Percentiles rank a stretch among this genome's conserved stretches.
Conservation (phyloP, 2,113 vertebrate species). For the Nanorana parkeri region DNA sequence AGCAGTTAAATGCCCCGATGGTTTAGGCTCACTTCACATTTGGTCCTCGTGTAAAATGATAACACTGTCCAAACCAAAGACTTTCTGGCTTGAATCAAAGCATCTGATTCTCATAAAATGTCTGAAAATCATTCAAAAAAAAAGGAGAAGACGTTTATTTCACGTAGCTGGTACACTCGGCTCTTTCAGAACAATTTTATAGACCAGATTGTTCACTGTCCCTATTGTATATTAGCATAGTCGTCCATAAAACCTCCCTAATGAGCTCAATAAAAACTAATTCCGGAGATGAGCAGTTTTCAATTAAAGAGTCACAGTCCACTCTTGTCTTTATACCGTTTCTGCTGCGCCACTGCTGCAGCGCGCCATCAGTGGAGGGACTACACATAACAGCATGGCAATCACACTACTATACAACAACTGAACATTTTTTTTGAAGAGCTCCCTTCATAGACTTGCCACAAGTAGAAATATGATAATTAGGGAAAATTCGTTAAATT, state of each 20-base stretch:
- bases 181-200: conserved; percentile 35
- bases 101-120: conserved; percentile 44
- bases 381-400: background rate
- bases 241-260: conserved; percentile 27
- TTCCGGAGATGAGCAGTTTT: background rate
- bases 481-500: too few relatives aligned
- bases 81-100: conserved; percentile 23
- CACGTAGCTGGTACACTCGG: conserved; percentile 5
- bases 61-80: conserved; percentile 31
- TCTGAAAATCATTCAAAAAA: conserved; percentile 28
- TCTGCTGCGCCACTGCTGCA: too few relatives aligned
- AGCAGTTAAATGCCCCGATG: too few relatives aligned
- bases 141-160: background rate
- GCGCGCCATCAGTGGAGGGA: background rate
- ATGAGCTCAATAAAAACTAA: conserved; percentile 5
- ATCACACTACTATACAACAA: too few relatives aligned
- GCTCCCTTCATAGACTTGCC: too few relatives aligned
- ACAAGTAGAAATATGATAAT: too few relatives aligned
- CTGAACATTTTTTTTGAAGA: too few relatives aligned
- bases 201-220: conserved; percentile 29
- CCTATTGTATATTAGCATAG: conserved; percentile 27
- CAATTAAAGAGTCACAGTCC: background rate
- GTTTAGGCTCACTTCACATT: background rate
- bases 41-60: background rate
- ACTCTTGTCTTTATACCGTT: background rate